These are phyloP conservation scores for Canis aureus DNA, from an alignment of 2,113 vertebrate species.

Conservation along the genomic window DNA sequence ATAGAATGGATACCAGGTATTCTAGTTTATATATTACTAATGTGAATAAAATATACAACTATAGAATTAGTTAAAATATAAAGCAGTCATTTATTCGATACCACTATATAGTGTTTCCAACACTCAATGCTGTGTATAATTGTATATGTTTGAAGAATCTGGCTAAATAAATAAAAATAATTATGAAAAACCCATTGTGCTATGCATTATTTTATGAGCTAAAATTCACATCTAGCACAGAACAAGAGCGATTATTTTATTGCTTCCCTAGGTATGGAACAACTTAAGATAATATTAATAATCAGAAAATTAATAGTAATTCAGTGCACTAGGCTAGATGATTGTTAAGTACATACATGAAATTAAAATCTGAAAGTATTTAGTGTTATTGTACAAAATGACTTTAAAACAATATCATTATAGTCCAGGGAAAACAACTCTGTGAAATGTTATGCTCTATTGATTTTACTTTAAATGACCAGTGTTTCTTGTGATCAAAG, in stretches of 20 bases:
- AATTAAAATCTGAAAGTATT: slow-evolving; percentile 66
- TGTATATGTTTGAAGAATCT: slow-evolving; percentile 11
- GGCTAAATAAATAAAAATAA: slow-evolving; percentile 36
- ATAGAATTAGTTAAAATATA: not conserved
- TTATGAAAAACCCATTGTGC: not conserved
- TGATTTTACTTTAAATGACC: slow-evolving; percentile 50
- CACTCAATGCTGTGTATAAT: not conserved
- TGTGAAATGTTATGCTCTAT: slow-evolving; percentile 22
- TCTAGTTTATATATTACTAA: not conserved
- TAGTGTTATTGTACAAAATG: slow-evolving; percentile 53
- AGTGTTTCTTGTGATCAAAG: slow-evolving; percentile 43
- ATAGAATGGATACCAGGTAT: not conserved
- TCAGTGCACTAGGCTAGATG: slow-evolving; percentile 64
- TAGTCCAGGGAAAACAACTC: not conserved
- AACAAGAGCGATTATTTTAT: slow-evolving; percentile 11
- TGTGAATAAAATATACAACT: not conserved
- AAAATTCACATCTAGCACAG: slow-evolving; percentile 25
- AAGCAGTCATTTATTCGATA: not conserved
- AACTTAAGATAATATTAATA: slow-evolving; percentile 72
- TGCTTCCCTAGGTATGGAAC: slow-evolving; percentile 60
- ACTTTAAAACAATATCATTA: slow-evolving; percentile 62
- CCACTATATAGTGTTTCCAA: not conserved
- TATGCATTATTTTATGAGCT: slow-evolving; percentile 7
- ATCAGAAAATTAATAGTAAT: slow-evolving; percentile 75
- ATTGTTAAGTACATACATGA: slow-evolving; percentile 62